Conservation (phyloP, 2,888 invertebrate species). For the Cetonia aurata region DNA sequence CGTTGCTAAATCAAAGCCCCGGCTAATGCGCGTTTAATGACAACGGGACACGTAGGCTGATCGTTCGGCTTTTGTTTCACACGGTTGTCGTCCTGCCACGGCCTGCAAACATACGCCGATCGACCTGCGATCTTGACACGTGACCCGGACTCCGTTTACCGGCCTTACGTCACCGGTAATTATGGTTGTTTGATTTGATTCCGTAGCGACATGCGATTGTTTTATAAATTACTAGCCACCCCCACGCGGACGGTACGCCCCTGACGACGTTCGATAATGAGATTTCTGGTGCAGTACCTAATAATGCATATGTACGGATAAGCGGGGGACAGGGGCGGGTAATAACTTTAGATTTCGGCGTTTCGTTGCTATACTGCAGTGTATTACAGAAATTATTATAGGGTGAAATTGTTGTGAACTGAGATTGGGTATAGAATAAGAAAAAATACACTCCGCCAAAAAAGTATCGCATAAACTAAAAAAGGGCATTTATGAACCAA, state of each 20-base stretch:
- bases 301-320: too few species aligned
- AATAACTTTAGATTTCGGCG: too few species aligned
- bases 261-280: conserved; percentile 41
- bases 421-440: too few species aligned
- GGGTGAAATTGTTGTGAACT: too few species aligned
- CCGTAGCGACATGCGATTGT: conserved; percentile 61
- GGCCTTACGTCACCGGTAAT: conserved; percentile 43
- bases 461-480: too few species aligned
- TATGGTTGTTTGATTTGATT: conserved; percentile 62
- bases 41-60: conserved; percentile 37
- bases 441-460: too few species aligned
- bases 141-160: conserved; percentile 29
- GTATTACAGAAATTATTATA: too few species aligned
- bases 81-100: conserved; percentile 46
- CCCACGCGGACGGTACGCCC: conserved; percentile 15
- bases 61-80: conserved; percentile 61
- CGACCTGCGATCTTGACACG: conserved; percentile 36
- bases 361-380: too few species aligned
- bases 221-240: conserved; percentile 47
- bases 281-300: conserved; percentile 23
- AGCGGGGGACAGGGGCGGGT: too few species aligned
- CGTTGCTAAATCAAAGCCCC: conserved; percentile 55
- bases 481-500: too few species aligned
- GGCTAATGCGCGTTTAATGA: conserved; percentile 64
- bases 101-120: background rate